Evolutionary conservation across 2,888 invertebrate species (phyloP).

Genomic region (Drosophila anomalata): DNA sequence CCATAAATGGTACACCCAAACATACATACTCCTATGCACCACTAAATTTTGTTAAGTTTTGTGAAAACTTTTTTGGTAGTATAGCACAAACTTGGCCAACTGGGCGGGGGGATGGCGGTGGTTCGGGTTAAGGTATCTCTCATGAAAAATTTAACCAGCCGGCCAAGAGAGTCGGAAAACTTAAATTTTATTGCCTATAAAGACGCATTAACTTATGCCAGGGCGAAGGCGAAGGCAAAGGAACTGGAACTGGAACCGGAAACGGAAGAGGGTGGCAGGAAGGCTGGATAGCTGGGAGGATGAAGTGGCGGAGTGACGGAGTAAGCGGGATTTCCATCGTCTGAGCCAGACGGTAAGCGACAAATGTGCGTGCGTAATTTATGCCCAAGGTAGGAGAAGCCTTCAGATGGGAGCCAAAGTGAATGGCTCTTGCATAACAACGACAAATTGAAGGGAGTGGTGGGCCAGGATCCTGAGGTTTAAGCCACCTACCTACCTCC

Average conservation of each 20-base stretch:
- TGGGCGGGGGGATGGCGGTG: neutral
- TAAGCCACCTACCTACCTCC: slow-evolving; percentile 6
- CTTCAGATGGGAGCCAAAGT: slow-evolving; percentile 47
- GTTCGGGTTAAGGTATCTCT: slow-evolving; percentile 49
- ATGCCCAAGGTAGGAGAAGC: slow-evolving; percentile 51
- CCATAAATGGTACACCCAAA: neutral
- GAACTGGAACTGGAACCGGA: slow-evolving; percentile 48
- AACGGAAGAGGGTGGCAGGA: slow-evolving; percentile 28
- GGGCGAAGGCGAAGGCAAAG: slow-evolving; percentile 1
- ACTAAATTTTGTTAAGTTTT: slow-evolving; percentile 74
- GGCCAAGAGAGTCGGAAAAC: slow-evolving; percentile 58
- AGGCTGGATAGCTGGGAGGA: slow-evolving; percentile 15
- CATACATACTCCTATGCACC: slow-evolving; percentile 41
- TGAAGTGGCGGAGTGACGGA: slow-evolving; percentile 2
- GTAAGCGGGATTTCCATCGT: slow-evolving; percentile 8
- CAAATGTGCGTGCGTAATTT: slow-evolving; percentile 72
- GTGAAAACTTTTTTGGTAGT: slow-evolving; percentile 56
- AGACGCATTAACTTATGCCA: slow-evolving; percentile 76
- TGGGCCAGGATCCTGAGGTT: neutral
- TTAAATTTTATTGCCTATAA: slow-evolving; percentile 81
- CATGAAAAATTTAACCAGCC: slow-evolving; percentile 72
- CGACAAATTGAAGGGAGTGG: slow-evolving; percentile 56
- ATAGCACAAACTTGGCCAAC: slow-evolving; percentile 55
- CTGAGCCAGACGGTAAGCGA: slow-evolving; percentile 60
- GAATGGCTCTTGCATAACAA: slow-evolving; percentile 56